Conservation (phyloP, 2,888 invertebrate species). For the Hemithea aestivaria region DNA sequence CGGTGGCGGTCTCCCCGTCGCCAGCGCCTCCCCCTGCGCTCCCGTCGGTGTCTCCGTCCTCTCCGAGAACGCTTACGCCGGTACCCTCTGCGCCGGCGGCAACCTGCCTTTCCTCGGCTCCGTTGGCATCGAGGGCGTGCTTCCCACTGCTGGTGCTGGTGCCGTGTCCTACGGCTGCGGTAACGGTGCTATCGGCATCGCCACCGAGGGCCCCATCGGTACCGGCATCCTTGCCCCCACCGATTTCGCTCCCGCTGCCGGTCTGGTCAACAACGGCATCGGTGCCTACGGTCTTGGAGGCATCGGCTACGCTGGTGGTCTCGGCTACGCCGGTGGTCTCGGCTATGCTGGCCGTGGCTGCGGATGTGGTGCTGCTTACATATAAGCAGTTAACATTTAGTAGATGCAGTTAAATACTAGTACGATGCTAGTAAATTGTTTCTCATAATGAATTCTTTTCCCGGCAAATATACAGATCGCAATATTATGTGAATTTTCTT, state of each 20-base stretch:
- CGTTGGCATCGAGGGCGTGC: constrained; percentile 36
- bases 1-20: constrained; percentile 35
- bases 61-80: constrained; percentile 44
- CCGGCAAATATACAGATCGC: too few species aligned
- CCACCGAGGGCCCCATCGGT: constrained; percentile 26
- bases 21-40: constrained; percentile 34
- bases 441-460: too few species aligned
- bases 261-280: too few species aligned
- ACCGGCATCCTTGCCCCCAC: constrained; percentile 12
- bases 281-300: too few species aligned
- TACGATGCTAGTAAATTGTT: too few species aligned
- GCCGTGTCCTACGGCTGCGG: constrained; percentile 40
- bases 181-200: constrained; percentile 35
- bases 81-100: constrained; percentile 37
- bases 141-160: constrained; percentile 40
- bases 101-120: constrained; percentile 42
- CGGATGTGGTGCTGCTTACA: constrained; percentile 3
- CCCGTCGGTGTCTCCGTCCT: constrained; percentile 40
- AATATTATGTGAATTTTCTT: not conserved
- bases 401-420: too few species aligned
- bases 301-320: not conserved
- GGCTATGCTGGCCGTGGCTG: too few species aligned
- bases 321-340: constrained; percentile 12
- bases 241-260: not conserved
- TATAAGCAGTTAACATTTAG: too few species aligned